These are phyloP conservation scores for Drosophila virilis DNA, from an alignment of 1,140 invertebrate species.

Conservation along the genomic window DNA sequence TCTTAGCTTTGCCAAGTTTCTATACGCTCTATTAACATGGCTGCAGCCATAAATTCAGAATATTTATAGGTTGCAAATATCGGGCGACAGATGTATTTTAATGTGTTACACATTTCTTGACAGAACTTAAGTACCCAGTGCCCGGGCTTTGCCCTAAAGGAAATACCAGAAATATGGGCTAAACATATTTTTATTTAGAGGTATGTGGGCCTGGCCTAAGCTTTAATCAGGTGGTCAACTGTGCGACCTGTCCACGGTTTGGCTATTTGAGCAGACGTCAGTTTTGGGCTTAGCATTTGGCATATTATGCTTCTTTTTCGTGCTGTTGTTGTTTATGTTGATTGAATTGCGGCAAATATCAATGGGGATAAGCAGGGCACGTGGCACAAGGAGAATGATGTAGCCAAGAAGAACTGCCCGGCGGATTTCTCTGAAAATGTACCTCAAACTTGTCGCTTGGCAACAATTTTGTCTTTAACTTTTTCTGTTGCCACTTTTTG, in stretches of 20 bases:
- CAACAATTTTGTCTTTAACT: constrained; percentile 45
- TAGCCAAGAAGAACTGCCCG: neutral
- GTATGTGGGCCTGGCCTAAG: neutral
- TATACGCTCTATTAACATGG: no score
- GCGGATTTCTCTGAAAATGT: neutral
- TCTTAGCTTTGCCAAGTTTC: no score
- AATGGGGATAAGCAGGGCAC: constrained; percentile 7
- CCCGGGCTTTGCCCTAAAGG: neutral
- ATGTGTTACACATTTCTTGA: neutral
- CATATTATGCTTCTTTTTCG: no score
- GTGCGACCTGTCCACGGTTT: neutral
- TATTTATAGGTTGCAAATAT: no score
- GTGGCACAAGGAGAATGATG: constrained; percentile 3
- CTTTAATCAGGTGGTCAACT: constrained; percentile 2
- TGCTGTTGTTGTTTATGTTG: neutral
- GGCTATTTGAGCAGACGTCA: neutral
- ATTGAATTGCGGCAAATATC: constrained; percentile 8
- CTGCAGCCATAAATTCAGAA: no score
- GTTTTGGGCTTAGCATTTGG: neutral
- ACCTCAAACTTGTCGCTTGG: constrained; percentile 5
- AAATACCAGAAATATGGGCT: neutral
- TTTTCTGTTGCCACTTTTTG: constrained; percentile 53
- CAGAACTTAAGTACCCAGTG: neutral
- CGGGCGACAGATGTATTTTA: no score
- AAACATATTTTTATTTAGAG: constrained; percentile 2